Evolutionary conservation across 2,888 invertebrate species (phyloP).

Genomic region (Toxonevra muliebris): DNA sequence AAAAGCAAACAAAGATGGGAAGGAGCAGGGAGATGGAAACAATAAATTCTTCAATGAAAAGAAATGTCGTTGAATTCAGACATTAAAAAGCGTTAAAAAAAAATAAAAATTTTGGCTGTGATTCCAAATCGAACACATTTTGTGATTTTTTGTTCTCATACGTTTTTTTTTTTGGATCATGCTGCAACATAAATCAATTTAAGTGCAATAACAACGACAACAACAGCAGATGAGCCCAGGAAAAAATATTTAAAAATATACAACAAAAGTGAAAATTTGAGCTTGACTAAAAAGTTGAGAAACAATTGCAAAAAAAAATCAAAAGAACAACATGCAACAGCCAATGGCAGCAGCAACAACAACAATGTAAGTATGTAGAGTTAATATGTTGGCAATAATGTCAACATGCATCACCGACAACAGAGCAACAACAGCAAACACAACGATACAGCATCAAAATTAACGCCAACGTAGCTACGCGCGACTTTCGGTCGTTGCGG

Average conservation of each 20-base stretch:
- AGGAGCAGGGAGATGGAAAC: too few relatives aligned
- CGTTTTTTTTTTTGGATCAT: slow-evolving; percentile 7
- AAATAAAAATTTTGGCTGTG: too few relatives aligned
- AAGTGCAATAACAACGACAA: too few relatives aligned
- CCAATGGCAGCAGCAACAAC: not conserved
- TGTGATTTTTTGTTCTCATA: not conserved
- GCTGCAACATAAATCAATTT: slow-evolving; percentile 15
- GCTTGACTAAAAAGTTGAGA: not conserved
- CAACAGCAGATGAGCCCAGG: too few relatives aligned
- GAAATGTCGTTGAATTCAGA: too few relatives aligned
- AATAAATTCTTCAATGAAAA: too few relatives aligned
- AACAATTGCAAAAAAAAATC: not conserved
- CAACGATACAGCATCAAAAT: not conserved
- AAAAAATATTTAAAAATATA: too few relatives aligned
- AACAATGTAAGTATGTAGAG: too few relatives aligned
- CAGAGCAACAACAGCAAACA: slow-evolving; percentile 28
- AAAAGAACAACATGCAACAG: not conserved
- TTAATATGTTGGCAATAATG: slow-evolving; percentile 21
- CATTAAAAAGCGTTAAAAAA: too few relatives aligned
- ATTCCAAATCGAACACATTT: too few relatives aligned
- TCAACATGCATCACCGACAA: slow-evolving; percentile 24
- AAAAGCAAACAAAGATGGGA: too few relatives aligned
- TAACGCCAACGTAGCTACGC: not conserved
- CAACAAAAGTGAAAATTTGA: too few relatives aligned
- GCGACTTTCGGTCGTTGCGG: not conserved